Conservation (phyloP, 2,113 vertebrate genomes). For the Prietella phreatophila region DNA sequence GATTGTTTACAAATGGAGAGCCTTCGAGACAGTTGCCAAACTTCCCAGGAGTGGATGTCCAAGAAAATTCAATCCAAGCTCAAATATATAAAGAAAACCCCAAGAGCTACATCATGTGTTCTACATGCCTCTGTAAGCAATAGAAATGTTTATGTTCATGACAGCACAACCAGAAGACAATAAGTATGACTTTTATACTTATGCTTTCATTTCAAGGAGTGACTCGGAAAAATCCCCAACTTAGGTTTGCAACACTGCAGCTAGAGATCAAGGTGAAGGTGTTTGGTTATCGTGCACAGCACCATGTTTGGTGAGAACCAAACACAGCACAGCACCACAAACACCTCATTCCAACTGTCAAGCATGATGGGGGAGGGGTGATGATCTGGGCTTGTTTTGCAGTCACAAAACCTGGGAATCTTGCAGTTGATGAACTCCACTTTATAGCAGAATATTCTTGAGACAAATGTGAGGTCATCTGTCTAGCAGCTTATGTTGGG, state of each 20-base stretch:
- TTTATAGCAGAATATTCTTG: neutral
- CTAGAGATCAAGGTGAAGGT: neutral
- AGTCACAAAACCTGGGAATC: no score
- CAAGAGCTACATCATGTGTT: neutral
- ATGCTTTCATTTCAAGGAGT: neutral
- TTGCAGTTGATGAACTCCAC: no score
- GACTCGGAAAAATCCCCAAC: neutral
- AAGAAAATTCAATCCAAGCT: no score
- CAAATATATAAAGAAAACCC: neutral
- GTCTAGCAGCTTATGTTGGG: neutral
- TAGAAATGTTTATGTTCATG: neutral
- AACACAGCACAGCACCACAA: neutral
- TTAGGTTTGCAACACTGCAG: neutral
- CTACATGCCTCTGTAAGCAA: neutral
- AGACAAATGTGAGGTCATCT: neutral
- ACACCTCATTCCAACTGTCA: neutral
- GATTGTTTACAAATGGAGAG: no score
- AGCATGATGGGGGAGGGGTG: neutral
- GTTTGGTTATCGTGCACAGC: neutral
- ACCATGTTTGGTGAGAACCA: neutral
- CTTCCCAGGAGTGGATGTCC: no score
- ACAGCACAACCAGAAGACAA: neutral
- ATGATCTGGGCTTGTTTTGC: neutral
- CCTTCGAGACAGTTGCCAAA: no score
- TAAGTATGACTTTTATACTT: neutral